phyloP scores from a whole-genome alignment of 2,888 invertebrate species.

The Cosmorhoe ocellata region DNA sequence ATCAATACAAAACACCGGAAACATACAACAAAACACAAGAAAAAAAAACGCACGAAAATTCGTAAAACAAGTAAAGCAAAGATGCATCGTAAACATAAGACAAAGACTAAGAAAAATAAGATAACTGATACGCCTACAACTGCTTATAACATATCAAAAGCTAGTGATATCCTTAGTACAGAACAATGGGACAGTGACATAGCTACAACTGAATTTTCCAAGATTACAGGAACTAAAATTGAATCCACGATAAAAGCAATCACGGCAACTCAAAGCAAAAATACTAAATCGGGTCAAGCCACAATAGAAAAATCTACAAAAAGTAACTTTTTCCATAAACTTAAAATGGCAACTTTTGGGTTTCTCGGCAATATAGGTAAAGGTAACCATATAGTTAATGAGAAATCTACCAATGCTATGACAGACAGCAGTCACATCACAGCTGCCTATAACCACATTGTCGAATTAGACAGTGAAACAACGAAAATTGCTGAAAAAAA shows the following conservation, averaged over 20 bases:
- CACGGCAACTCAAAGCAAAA: too few species aligned
- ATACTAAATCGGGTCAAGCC: too few species aligned
- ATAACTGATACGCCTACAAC: not conserved
- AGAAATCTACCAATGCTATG: not conserved
- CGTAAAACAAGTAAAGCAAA: constrained; percentile 7
- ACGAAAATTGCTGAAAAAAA: too few species aligned
- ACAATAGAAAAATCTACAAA: too few species aligned
- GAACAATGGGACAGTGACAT: too few species aligned
- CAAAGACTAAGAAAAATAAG: not conserved
- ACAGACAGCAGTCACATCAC: not conserved
- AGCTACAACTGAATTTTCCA: not conserved
- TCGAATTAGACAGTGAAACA: too few species aligned
- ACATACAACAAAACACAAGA: constrained; percentile 5
- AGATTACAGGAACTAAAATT: not conserved
- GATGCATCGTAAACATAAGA: constrained; percentile 1
- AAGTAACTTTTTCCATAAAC: constrained; percentile 10
- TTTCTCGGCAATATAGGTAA: not conserved
- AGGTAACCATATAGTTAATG: not conserved
- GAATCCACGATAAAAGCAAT: too few species aligned
- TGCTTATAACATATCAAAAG: not conserved
- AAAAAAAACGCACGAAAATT: constrained; percentile 11
- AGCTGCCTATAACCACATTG: not conserved
- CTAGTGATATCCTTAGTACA: not conserved
- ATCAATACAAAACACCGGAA: constrained; percentile 3
- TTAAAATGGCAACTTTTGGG: constrained; percentile 1